A percentile compares a stretch with the other conserved stretches of the same genome.
Conservation (phyloP, 2,888 invertebrate species). For the Mesorhabditis belari region DNA sequence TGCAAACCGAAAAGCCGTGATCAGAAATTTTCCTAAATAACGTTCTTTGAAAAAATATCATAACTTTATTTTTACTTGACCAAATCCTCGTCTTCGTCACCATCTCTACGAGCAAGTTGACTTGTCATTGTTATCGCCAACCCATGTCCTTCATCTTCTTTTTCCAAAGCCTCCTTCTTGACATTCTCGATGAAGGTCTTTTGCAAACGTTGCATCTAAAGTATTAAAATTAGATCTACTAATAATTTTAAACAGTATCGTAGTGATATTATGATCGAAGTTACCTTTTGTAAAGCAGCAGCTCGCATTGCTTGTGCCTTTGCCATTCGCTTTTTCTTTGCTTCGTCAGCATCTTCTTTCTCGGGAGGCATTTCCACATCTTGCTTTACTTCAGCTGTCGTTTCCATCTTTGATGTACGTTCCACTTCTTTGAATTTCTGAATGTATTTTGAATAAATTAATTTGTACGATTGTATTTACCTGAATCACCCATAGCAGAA, state of each 20-base stretch:
- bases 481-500: conserved; percentile 30
- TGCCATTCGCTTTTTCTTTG: conserved; percentile 23
- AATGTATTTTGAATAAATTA: not conserved
- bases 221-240: not conserved
- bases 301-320: conserved; percentile 37
- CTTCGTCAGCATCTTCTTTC: conserved; percentile 8
- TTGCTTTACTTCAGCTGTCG: conserved; percentile 64
- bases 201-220: conserved; percentile 29
- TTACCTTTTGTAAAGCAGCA: conserved; percentile 32
- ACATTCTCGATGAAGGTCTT: conserved; percentile 21
- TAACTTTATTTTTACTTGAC: conserved; percentile 11
- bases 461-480: conserved; percentile 68
- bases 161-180: conserved; percentile 21
- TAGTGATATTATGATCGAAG: not conserved
- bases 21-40: conserved; percentile 1
- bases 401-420: conserved; percentile 55
- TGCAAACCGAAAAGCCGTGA: conserved; percentile 40
- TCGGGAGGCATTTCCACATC: conserved; percentile 9
- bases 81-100: conserved; percentile 27
- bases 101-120: conserved; percentile 6
- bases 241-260: too few relatives aligned
- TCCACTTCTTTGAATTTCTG: conserved; percentile 27
- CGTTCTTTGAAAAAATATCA: not conserved
- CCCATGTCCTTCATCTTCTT: not conserved
- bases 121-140: not conserved